Evolutionary conservation across 2,797 vertebrate genomes (phyloP), one percentile per base, ranked within the genome.

Genomic region (Sebastes hopkinsi): DNA sequence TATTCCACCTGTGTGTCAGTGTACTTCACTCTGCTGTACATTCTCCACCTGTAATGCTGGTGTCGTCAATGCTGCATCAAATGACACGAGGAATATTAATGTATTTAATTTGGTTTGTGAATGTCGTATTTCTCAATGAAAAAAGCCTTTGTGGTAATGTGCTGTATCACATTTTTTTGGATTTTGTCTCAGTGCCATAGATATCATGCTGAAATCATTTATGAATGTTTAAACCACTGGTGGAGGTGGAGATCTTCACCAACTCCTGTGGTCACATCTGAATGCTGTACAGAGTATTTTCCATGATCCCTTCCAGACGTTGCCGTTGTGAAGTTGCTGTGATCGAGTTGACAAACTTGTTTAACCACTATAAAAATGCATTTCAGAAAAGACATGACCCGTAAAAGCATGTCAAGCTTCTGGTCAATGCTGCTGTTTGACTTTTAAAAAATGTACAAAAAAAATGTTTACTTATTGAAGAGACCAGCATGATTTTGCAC

Each of bases 401-500:
- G 64, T 77, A 50, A 60, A 90, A 90, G 80, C 77, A 86, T 73
- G 74, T 80, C 8, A 36, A 75, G 72, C 75, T 85, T 68, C 69
- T 71, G 73, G 65, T 83, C 73, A 60, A 30, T 72, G 88, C 90
- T 92, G 93, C 90, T 87, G 82, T 81, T 79, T 72, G 50, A 78
- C 78, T 81, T 82, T 52, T 80, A 34, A 52, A 73, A 75, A 69
- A 60, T 87, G 22, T 14, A 60, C 78, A 67, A 55, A 36, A 50
- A 67, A 72, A 30, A 25, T 16, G 74, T 91, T 90, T 88, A 88
- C 84, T 72, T 90, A 77, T 78, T 89, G 79, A 89, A 86, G 84
- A 80, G 86, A 94, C 84, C 90, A 91, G 94, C 95, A 96, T 95
- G 95, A 94, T 86, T 95, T 96, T 96, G 95, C 95, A 96, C 95